Base-by-base conservation (phyloP, 2,113 vertebrate genomes). In the Elaphurus davidianus region DNA sequence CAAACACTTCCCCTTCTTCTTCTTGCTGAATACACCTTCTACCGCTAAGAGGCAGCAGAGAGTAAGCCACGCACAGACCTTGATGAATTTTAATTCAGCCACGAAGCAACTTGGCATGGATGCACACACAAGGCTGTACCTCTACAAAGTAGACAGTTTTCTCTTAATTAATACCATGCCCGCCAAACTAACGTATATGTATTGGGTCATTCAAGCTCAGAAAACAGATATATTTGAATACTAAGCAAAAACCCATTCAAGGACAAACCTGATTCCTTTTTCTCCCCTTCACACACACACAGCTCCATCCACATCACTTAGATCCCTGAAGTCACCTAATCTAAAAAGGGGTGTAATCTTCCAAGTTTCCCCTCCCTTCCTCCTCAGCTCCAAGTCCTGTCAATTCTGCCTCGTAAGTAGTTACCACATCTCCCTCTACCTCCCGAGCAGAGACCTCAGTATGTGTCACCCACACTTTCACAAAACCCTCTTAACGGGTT, bases 21-120 rank as follows among this genome's bases (percentile, higher is more conserved):
- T 78, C 57, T 90, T 64, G 90, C 19, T 71, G 92, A 82, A 92
- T 2, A 16, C 15, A 17, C 8, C 19, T 94, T 33, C 40, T 30
- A 84, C 95, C 97, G 95, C 94, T 28, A 85, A 60, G 81, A 64
- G 97, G 97, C 71, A 94, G 94, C 97, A 97, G 94, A 98, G 94
- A 86, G 86, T 74, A 86, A 57, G 71, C 83, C 91, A 57, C 0
- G 7, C 8, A 50, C 11, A 57, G 64, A 67, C 16, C 6, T 87
- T 12, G 4, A n/a, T 2, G 36, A 36, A 81, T 47, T 15, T 90
- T 43, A 85, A 87, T 78, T 62, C 17, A 23, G 43, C 19, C 7
- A 43, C 0, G 12, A 43, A 27, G 12, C 40, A 27, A 7, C 71
- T 43, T 14, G 14, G 71, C 23, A 27, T 27, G 6, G 25, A 43